These are phyloP conservation scores for Stigmatopora argus DNA, from an alignment of 2,113 vertebrate genomes.

Conservation along the genomic window DNA sequence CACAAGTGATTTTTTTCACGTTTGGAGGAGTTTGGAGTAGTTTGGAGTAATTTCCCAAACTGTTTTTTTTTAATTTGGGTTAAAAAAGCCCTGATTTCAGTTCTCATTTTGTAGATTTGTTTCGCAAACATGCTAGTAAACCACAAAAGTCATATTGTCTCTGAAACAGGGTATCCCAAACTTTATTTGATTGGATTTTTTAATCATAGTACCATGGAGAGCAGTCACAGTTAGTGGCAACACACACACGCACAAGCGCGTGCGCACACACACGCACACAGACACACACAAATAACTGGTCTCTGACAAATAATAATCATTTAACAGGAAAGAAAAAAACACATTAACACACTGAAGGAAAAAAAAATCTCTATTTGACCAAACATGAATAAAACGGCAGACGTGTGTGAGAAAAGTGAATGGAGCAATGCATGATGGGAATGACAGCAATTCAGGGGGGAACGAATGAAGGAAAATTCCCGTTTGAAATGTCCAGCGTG, in stretches of 20 bases:
- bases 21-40: too few relatives aligned
- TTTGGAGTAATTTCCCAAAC: too few relatives aligned
- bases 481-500: constrained; percentile 5
- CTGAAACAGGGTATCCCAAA: constrained; percentile 79
- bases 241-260: constrained; percentile 36
- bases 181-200: constrained; percentile 75
- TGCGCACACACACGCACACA: constrained; percentile 41
- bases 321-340: constrained; percentile 18
- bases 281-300: constrained; percentile 57
- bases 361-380: constrained; percentile 6
- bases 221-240: constrained; percentile 79
- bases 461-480: background rate
- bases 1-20: too few relatives aligned
- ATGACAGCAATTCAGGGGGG: background rate
- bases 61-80: too few relatives aligned
- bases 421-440: constrained; percentile 2
- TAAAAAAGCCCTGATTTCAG: too few relatives aligned
- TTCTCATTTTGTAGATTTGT: too few relatives aligned
- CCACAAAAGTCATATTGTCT: constrained; percentile 42
- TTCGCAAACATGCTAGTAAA: constrained; percentile 11
- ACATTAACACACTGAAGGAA: constrained; percentile 29
- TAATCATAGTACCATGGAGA: constrained; percentile 71
- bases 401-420: background rate
- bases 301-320: constrained; percentile 51
- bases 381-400: background rate